Percentiles rank a stretch among this genome's conserved stretches.
Conservation (phyloP, 1,140 invertebrate genomes). For the Oryctes rhinoceros region DNA sequence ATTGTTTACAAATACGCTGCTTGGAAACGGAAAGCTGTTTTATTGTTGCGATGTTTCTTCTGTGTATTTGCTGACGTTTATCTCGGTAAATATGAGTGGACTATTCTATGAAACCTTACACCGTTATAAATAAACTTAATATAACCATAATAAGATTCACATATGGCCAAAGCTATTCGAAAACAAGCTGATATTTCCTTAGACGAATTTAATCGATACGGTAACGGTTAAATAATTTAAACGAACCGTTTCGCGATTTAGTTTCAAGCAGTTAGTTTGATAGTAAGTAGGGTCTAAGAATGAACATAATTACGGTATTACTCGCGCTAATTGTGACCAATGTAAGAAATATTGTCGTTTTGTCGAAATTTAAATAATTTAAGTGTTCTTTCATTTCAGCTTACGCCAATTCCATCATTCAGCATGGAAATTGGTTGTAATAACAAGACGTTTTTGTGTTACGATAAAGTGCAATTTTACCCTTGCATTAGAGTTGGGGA, state of each 20-base stretch:
- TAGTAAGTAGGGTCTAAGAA: not conserved
- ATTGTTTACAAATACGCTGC: not conserved
- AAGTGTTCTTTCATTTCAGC: not conserved
- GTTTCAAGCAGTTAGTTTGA: not conserved
- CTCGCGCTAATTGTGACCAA: not conserved
- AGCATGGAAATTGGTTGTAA: not conserved
- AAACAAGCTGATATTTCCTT: not conserved
- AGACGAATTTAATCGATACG: not conserved
- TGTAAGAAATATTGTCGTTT: not conserved
- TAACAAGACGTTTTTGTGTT: constrained; percentile 14
- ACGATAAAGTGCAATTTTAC: not conserved
- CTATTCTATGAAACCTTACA: constrained; percentile 1
- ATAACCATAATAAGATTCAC: not conserved
- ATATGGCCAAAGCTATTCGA: not conserved
- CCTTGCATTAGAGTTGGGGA: constrained; percentile 10
- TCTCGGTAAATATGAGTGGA: constrained; percentile 1
- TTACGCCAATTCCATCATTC: not conserved
- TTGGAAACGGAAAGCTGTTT: not conserved
- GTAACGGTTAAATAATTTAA: not conserved
- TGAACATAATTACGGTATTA: not conserved
- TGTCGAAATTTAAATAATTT: not conserved
- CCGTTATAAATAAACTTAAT: not conserved
- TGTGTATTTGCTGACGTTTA: not conserved
- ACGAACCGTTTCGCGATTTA: not conserved
- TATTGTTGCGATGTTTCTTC: not conserved